Base-by-base conservation (phyloP, 2,113 vertebrate species). In the Dendrocopos noguchii region DNA sequence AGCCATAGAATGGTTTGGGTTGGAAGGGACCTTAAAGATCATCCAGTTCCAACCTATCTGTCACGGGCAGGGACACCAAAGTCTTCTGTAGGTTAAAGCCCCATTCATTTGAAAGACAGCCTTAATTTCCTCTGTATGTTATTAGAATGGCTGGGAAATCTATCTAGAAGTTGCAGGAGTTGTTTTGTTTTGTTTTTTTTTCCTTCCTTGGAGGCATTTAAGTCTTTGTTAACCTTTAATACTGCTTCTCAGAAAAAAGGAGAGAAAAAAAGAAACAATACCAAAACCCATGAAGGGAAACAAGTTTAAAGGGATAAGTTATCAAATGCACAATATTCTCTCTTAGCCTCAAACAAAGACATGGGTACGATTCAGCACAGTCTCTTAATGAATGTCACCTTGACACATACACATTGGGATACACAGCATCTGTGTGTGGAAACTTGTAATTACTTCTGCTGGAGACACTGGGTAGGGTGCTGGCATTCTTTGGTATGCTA, bases 341-440 rank as follows among this genome's bases (percentile, higher is more conserved):
- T 12, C 56, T 77, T 82, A 77, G 36, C 39, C 15, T 55, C 80
- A 33, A 83, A 80, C 31, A n/a, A 81, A 66, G 55, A 7, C 36
- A 57, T n/a, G 46, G 17, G 18, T 93, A 19, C 0, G 0, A 15
- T 75, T 79, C 70, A 86, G 19, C 27, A 31, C 7, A 67, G n/a
- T 53, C 5, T 78, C 2, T 39, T 16, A 52, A 82, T 57, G 25
- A 80, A 39, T 77, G 50, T 88, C 75, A 84, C 50, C 74, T 94
- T 76, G 57, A 17, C 68, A 29, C 3, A 1, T 55, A 53, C 4
- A 18, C 21, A 10, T 29, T 59, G 0, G 0, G 53, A 29, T 56
- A 52, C 3, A 55, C 24, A 68, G 64, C 28, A 1, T 42, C 16
- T 4, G 10, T 50, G 7, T 7, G 4, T 66, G 60, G 39, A 70